phyloP scores from a whole-genome alignment of 2,888 invertebrate genomes.

The Coelogynopora nodosa region DNA sequence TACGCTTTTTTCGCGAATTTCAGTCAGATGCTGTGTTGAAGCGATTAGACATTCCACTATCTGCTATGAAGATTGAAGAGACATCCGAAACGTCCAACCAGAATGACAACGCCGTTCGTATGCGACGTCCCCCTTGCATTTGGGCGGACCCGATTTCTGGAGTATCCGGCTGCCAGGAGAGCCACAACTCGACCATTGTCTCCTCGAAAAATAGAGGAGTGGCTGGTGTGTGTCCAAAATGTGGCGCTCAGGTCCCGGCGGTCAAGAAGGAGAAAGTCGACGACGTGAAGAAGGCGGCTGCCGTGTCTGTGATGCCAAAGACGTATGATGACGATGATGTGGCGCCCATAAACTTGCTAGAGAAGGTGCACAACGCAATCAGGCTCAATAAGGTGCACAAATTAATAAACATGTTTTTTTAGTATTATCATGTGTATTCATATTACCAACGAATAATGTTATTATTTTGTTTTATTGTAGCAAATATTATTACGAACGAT shows the following conservation, averaged over 20 bases:
- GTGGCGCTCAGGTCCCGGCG: no score
- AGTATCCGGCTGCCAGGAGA: background rate
- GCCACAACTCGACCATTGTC: background rate
- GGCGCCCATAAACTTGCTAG: background rate
- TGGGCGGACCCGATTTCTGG: no score
- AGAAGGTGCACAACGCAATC: background rate
- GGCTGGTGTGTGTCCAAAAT: background rate
- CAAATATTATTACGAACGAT: no score
- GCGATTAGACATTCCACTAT: no score
- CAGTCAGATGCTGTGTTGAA: background rate
- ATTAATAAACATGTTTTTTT: no score
- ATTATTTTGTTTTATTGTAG: no score
- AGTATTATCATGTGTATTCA: no score
- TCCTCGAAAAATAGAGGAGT: background rate
- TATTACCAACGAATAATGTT: no score
- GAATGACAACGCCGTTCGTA: no score
- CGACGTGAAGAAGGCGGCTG: background rate
- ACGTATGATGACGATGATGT: background rate
- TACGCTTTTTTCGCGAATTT: background rate
- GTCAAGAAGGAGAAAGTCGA: no score
- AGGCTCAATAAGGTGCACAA: background rate
- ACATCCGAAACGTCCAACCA: background rate
- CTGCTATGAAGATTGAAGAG: no score
- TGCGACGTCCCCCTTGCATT: no score
- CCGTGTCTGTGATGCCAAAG: background rate